These are phyloP conservation scores for Periphyllus acericola DNA, from an alignment of 2,888 invertebrate species.

Conservation along the genomic window DNA sequence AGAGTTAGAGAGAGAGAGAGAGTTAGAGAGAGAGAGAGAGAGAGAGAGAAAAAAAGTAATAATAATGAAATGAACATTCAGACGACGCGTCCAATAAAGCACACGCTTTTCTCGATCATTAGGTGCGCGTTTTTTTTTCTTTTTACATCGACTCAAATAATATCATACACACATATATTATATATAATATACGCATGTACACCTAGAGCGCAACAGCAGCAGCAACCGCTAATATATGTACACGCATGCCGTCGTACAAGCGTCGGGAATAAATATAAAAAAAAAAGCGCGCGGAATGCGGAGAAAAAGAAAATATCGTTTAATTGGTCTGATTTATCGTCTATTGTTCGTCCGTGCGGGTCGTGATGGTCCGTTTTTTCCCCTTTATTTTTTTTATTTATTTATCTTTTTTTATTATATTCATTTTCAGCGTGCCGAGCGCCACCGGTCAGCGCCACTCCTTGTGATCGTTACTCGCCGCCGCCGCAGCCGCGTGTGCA, in stretches of 20 bases:
- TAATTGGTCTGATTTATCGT: slow-evolving; percentile 61
- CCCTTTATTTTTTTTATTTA: background rate
- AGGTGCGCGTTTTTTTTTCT: background rate
- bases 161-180: background rate
- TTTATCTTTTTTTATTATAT: slow-evolving; percentile 13
- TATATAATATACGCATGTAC: background rate
- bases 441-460: slow-evolving; percentile 59
- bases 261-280: background rate
- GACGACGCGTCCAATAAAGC: slow-evolving; percentile 38
- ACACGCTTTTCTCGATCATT: slow-evolving; percentile 40
- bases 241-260: background rate
- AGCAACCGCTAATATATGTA: slow-evolving; percentile 5
- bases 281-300: slow-evolving; percentile 24
- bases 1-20: background rate
- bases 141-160: background rate
- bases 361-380: slow-evolving; percentile 39
- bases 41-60: background rate
- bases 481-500: background rate
- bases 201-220: background rate
- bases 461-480: background rate
- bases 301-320: slow-evolving; percentile 55
- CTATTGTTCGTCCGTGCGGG: slow-evolving; percentile 39
- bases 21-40: background rate
- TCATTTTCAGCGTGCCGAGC: slow-evolving; percentile 30
- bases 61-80: slow-evolving; percentile 31